Conservation (phyloP, 2,113 vertebrate species). For the Anser brachyrhynchus region DNA sequence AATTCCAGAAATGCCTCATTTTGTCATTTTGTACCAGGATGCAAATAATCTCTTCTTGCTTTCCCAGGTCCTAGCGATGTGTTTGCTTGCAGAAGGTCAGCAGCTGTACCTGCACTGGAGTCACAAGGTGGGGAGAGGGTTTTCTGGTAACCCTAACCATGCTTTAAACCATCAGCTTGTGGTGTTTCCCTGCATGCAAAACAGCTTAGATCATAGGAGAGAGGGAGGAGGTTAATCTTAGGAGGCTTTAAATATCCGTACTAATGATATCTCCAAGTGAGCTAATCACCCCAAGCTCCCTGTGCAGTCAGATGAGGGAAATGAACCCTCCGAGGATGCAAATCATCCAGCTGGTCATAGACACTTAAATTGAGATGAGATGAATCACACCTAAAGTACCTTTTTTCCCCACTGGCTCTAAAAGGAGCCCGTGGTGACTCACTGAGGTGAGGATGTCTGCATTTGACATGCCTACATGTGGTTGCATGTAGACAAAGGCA, state of each 20-base stretch:
- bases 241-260: neutral
- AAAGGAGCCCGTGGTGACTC: constrained; percentile 19
- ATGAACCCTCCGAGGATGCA: neutral
- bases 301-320: neutral
- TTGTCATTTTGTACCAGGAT: neutral
- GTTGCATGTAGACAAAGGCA: neutral
- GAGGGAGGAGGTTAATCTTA: neutral
- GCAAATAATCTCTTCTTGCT: constrained; percentile 21
- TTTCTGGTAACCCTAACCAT: neutral
- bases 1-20: neutral
- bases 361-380: neutral
- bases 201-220: neutral
- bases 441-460: constrained; percentile 4
- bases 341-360: neutral
- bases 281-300: neutral
- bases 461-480: neutral
- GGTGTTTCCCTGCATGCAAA: neutral
- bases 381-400: neutral
- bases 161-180: neutral
- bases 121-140: constrained; percentile 85
- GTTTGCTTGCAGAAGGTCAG: constrained; percentile 88
- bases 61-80: constrained; percentile 84
- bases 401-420: neutral
- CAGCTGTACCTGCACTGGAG: constrained; percentile 86
- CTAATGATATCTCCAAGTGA: neutral